Evolutionary conservation across 2,888 invertebrate species (phyloP), one percentile per base, ranked within the genome.

Genomic region (Limnephilus marmoratus): DNA sequence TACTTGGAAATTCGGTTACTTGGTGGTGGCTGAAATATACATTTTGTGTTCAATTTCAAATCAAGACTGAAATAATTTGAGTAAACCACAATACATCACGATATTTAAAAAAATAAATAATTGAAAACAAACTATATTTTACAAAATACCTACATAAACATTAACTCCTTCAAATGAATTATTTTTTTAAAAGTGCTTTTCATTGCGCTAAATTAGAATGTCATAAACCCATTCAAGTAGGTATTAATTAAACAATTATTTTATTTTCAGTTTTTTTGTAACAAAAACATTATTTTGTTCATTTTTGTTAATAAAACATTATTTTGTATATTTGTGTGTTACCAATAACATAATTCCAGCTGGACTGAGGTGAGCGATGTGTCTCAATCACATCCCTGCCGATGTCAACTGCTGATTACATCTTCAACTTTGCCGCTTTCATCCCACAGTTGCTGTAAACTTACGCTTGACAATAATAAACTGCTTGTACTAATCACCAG

Each of bases 401-500:
- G 41, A 85, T 45, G 85, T 85, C 41, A 85, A n/a, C 9, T 29
- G 86, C 86, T 86, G 86, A 86, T 49, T 86, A 86, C 86, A 86
- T 9, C 83, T 49, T 49, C 86, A 86, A 68, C 53, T 68, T 68
- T 68, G 53, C 53, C 24, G 83, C 86, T 86, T 86, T 86, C 31
- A 83, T 83, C 41, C 86, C 31, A n/a, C 49, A 45, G 80, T 24
- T 88, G 88, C 80, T 68, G 68, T 68, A 41, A 18, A 88, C 68
- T 68, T 68, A 37, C 80, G 88, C 88, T 88, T 88, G 68, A 80
- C 68, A 68, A 68, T 34, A 80, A 80, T 31, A 86, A n/a, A 49
- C n/a, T 88, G 88, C 88, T 88, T 88, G 68, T 68, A 88, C 88
- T 88, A 88, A 88, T 80, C 34, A 18, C 68, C 34, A 88, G 45